Base-by-base conservation (phyloP, 2,113 vertebrate species). In the Drymodes brunneopygia region DNA sequence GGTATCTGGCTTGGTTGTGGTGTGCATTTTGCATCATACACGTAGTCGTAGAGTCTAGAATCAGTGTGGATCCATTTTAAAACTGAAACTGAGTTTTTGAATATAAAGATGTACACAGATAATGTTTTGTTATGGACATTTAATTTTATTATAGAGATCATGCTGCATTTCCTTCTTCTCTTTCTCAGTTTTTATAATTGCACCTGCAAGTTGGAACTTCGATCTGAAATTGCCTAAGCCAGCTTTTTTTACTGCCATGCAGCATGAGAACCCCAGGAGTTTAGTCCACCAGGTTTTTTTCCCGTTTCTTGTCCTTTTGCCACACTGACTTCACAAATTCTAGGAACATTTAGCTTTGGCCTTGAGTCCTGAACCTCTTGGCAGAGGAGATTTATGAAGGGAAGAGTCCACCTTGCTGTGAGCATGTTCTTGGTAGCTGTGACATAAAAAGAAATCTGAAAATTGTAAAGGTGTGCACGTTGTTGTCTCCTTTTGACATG, bases 31-130 rank as follows among this genome's bases (percentile, higher is more conserved):
- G 20, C 31, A 13, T 74, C 6, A 1, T 24, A 17, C 10, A 0
- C 0, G 0, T n/a, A 23, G 58, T 12, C 6, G 11, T 12, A 10
- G 38, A 13, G 57, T 48, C 54, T 13, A 48, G 38, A 62, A 54
- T 50, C 42, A 58, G 0, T n/a, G 61, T 1, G 2, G 56, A 84
- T 60, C 29, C 14, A 5, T 0, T 2, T 36, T 75, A 56, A 75
- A 86, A 38, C 9, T 25, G 44, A 78, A 56, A 38, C 23, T 0
- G 29, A 88, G 35, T 69, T 64, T 84, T 73, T 48, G 17, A 66
- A 31, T 50, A 10, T 25, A 38, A 57, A 60, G 27, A 53, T 44
- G 12, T 24, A 47, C 1, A 19, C 20, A 22, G 16, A 20, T 40
- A 62, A 58, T 3, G 2, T 44, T 77, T 69, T 62, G 7, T 40